These are phyloP conservation scores for Acanthurus tractus DNA, from an alignment of 2,797 vertebrate species.

Conservation along the genomic window DNA sequence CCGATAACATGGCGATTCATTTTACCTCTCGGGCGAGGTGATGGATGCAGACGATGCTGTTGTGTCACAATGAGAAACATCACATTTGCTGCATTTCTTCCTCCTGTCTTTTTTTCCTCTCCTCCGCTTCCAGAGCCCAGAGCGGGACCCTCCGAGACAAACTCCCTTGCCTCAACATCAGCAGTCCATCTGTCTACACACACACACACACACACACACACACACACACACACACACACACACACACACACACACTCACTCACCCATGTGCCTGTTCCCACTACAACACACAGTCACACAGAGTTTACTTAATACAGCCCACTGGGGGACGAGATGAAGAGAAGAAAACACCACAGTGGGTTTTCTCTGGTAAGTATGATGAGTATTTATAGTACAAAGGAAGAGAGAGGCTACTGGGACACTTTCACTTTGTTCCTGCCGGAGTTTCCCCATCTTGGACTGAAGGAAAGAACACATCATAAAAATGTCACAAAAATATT, in stretches of 20 bases:
- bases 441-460: constrained; percentile 25
- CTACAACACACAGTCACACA: constrained; percentile 26
- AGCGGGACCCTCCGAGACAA: constrained; percentile 38
- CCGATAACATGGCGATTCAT: background rate
- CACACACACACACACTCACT: background rate
- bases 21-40: constrained; percentile 16
- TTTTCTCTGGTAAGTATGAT: constrained; percentile 12
- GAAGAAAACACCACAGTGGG: constrained; percentile 22
- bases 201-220: background rate
- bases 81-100: background rate
- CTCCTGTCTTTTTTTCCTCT: background rate
- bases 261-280: constrained; percentile 19
- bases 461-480: background rate
- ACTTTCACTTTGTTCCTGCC: background rate
- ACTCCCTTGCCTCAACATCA: constrained; percentile 37
- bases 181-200: constrained; percentile 42
- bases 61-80: constrained; percentile 14
- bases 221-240: background rate
- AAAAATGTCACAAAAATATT: constrained; percentile 10
- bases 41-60: background rate
- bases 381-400: constrained; percentile 55
- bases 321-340: constrained; percentile 7
- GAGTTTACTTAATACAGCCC: constrained; percentile 46
- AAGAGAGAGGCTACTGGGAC: constrained; percentile 28
- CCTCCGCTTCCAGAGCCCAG: constrained; percentile 47